Evolutionary conservation across 2,113 vertebrate species (phyloP).

Genomic region (Carettochelys insculpta): DNA sequence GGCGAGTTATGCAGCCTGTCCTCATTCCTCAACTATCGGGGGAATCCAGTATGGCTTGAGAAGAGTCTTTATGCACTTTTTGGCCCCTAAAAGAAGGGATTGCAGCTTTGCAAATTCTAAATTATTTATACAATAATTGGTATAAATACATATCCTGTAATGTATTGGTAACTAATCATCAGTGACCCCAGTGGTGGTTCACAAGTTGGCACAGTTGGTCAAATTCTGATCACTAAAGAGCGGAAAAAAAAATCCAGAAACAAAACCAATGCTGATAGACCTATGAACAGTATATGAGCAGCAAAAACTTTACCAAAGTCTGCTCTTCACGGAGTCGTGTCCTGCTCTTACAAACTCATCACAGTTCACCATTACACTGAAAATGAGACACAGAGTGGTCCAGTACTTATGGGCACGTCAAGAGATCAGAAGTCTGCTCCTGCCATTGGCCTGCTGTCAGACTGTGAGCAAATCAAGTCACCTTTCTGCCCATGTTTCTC

Average conservation of each 20-base stretch:
- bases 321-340: not conserved
- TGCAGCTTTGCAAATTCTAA: not conserved
- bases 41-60: not conserved
- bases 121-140: not conserved
- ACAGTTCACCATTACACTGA: not conserved
- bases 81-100: not conserved
- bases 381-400: not conserved
- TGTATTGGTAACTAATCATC: not conserved
- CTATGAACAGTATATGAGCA: not conserved
- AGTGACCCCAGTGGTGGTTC: not conserved
- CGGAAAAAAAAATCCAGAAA: not conserved
- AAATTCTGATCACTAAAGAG: not conserved
- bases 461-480: not conserved
- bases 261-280: not conserved
- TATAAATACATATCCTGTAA: not conserved
- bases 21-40: not conserved
- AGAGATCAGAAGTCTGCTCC: constrained; percentile 9
- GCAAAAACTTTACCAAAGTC: constrained; percentile 5
- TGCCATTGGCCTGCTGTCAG: not conserved
- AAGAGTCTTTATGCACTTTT: not conserved
- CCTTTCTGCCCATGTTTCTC: not conserved
- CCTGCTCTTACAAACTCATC: constrained; percentile 18
- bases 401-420: not conserved
- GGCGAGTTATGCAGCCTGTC: not conserved
- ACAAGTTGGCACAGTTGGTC: not conserved